Evolutionary conservation across 2,113 vertebrate genomes (phyloP).

Genomic region (Passer domesticus): DNA sequence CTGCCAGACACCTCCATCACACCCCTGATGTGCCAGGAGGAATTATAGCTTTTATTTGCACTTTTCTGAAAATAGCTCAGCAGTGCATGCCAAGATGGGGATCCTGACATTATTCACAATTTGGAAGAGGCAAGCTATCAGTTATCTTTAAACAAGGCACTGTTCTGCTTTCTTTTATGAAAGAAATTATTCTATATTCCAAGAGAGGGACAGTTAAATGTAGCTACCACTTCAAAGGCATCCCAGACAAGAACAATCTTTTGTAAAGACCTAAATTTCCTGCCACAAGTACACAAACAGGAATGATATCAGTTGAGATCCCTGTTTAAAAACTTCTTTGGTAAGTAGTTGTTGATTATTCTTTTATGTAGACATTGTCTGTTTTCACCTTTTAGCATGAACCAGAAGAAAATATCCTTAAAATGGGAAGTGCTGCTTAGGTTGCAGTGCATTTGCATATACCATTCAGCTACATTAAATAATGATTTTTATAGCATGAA

Average conservation of each 20-base stretch:
- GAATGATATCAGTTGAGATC: not conserved
- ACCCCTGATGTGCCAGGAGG: conserved; percentile 13
- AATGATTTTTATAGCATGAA: not conserved
- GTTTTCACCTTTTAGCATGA: not conserved
- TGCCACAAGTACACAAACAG: not conserved
- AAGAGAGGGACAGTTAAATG: not conserved
- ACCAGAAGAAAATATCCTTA: not conserved
- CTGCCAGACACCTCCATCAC: conserved; percentile 29
- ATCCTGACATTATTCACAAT: conserved; percentile 17
- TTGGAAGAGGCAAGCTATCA: not conserved
- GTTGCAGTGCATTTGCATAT: not conserved
- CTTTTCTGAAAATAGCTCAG: conserved; percentile 9
- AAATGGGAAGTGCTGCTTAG: not conserved
- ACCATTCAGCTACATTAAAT: not conserved
- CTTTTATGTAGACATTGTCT: not conserved
- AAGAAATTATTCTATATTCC: not conserved
- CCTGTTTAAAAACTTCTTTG: not conserved
- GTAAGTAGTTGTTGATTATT: not conserved
- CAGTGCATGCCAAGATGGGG: not conserved
- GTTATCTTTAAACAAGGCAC: not conserved
- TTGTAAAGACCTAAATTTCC: not conserved
- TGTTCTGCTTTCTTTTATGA: not conserved
- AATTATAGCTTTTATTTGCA: conserved; percentile 11
- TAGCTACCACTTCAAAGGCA: not conserved
- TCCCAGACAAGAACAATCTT: not conserved